These are phyloP conservation scores for Zeugodacus cucurbitae DNA, from an alignment of 1,140 invertebrate species.

Conservation along the genomic window DNA sequence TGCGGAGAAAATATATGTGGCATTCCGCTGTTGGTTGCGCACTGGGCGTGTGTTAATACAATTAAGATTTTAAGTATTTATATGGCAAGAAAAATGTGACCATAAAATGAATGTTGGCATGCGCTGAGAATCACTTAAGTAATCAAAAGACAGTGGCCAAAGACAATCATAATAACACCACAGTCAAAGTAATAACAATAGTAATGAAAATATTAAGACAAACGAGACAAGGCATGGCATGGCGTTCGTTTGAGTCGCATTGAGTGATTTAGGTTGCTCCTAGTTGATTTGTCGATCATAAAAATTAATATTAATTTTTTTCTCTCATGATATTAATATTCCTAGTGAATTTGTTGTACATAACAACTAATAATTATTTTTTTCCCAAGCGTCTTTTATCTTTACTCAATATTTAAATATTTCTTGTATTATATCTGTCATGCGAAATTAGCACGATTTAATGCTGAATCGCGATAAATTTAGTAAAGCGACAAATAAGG, in stretches of 20 bases:
- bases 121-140: conserved; percentile 32
- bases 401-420: not conserved
- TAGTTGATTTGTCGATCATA: not conserved
- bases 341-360: no score
- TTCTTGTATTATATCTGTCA: not conserved
- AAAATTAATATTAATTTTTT: not conserved
- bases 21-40: not conserved
- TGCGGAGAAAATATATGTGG: not conserved
- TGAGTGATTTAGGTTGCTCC: not conserved
- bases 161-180: not conserved
- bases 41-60: conserved; percentile 33
- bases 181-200: not conserved
- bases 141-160: not conserved
- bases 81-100: conserved; percentile 32
- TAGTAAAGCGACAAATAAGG: not conserved
- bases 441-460: not conserved
- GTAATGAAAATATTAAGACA: not conserved
- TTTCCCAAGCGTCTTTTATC: not conserved
- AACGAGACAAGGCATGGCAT: not conserved
- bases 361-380: not conserved
- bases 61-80: conserved; percentile 40
- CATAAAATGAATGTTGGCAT: conserved; percentile 33
- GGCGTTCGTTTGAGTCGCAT: not conserved
- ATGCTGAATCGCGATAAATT: not conserved
- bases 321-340: not conserved